phyloP scores from a whole-genome alignment of 2,888 invertebrate genomes.

The Meloe dianella region DNA sequence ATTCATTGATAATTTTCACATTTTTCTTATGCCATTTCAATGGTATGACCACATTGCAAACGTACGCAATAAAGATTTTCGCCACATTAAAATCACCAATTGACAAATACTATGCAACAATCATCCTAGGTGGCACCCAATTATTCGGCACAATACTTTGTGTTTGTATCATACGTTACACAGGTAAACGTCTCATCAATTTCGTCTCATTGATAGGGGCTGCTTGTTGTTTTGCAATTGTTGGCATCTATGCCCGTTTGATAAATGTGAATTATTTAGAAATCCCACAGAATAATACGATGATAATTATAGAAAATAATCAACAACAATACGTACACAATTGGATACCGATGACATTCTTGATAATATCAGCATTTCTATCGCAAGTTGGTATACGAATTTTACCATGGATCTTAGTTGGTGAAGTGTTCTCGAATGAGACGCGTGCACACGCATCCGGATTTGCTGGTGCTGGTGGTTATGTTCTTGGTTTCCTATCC shows the following conservation, averaged over 20 bases:
- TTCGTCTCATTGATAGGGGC: slow-evolving; percentile 72
- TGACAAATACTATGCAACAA: slow-evolving; percentile 77
- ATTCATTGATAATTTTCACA: slow-evolving; percentile 67
- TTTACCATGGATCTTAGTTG: slow-evolving; percentile 81
- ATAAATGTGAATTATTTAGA: slow-evolving; percentile 41
- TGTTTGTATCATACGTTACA: slow-evolving; percentile 71
- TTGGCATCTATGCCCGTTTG: slow-evolving; percentile 63
- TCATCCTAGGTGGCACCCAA: slow-evolving; percentile 74
- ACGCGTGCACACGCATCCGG: slow-evolving; percentile 77
- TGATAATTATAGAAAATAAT: slow-evolving; percentile 8
- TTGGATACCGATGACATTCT: slow-evolving; percentile 73
- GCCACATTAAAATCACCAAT: slow-evolving; percentile 74
- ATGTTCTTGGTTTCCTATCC: slow-evolving; percentile 75
- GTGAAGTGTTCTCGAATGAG: slow-evolving; percentile 75
- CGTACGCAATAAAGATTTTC: slow-evolving; percentile 78
- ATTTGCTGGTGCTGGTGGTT: slow-evolving; percentile 74
- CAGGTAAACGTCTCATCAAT: slow-evolving; percentile 74
- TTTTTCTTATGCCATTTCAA: slow-evolving; percentile 79
- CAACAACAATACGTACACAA: slow-evolving; percentile 23
- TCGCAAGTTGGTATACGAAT: slow-evolving; percentile 73
- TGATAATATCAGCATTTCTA: slow-evolving; percentile 72
- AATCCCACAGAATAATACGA: not conserved
- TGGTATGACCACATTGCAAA: slow-evolving; percentile 76
- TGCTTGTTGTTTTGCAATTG: slow-evolving; percentile 68
- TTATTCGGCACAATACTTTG: slow-evolving; percentile 71